Base-by-base conservation (phyloP, 1,140 invertebrate genomes). In the Tetranychus urticae region DNA sequence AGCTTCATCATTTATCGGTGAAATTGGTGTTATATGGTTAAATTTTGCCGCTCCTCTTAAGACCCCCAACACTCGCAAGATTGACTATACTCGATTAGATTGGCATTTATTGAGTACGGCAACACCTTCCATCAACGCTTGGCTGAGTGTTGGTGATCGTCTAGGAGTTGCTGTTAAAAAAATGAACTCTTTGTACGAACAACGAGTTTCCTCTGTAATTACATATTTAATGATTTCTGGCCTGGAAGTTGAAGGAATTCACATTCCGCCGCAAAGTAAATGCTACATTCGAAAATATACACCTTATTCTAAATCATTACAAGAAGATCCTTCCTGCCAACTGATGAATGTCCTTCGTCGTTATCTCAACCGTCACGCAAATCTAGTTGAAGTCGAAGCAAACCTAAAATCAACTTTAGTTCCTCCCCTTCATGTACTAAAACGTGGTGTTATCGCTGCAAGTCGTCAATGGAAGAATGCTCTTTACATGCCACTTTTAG, bases 381-480 rank as follows among this genome's bases (percentile, higher is more conserved):
- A 84, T 64, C 75, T 85, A 0, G 72, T 77, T 7, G 77, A 78
- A 12, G 83, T 94, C 61, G 88, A 93, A 73, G 77, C 78, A 3
- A 88, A 90, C 71, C 78, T 94, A n/a, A 77, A 80, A 64, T 82
- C 86, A 66, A 75, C 81, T 23, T 83, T 87, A 68, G 76, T 92
- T 47, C 90, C 91, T 12, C 82, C 85, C 58, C 73, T 92, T 6
- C 88, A 85, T 60, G 92, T 85, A 1, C 74, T 96, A n/a, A 77
- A 88, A 66, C 72, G 88, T 45, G 88, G 87, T n/a, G 81, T 92
- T 31, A 82, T 91, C 69, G 86, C 89, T 54, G 70, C 96, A 31
- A 91, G 87, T 67, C 79, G 90, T 2, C 89, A 96, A 70, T 97
- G 91, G 91, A 96, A 96, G 73, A 93, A 91, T 71, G 85, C 89